Evolutionary conservation across 2,113 vertebrate genomes (phyloP).

Genomic region (Mesocricetus auratus): DNA sequence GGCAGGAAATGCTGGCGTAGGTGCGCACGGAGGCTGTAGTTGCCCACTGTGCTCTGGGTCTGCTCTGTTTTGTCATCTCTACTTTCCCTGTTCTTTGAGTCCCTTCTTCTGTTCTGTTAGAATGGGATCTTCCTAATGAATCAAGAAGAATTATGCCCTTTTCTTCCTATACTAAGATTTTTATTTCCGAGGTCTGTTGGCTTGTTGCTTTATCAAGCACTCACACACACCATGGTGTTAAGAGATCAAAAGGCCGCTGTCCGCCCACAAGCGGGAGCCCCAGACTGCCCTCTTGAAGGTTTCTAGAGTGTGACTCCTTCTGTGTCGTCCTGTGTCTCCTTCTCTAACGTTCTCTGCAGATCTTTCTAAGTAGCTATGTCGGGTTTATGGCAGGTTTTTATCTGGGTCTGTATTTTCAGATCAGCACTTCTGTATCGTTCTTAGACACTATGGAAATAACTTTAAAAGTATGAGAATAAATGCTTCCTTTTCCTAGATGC

Average conservation of each 20-base stretch:
- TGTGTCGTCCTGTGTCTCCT: constrained; percentile 29
- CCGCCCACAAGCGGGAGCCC: constrained; percentile 36
- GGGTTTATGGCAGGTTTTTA: constrained; percentile 40
- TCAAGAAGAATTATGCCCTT: constrained; percentile 1
- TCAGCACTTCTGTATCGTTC: constrained; percentile 20
- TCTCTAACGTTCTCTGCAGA: constrained; percentile 9
- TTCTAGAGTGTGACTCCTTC: constrained; percentile 68
- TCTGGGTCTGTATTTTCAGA: constrained; percentile 33
- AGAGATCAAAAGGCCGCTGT: constrained; percentile 29
- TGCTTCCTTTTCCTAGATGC: constrained; percentile 50
- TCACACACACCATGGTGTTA: not conserved
- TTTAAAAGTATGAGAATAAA: constrained; percentile 49
- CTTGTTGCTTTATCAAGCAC: constrained; percentile 31
- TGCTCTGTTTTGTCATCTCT: not conserved
- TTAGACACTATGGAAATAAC: constrained; percentile 38
- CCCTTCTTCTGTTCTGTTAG: not conserved
- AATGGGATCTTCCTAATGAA: not conserved
- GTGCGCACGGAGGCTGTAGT: constrained; percentile 8
- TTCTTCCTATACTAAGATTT: constrained; percentile 27
- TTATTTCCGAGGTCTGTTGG: constrained; percentile 41
- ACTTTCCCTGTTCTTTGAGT: constrained; percentile 12
- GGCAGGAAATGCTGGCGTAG: not conserved
- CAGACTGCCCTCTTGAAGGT: constrained; percentile 45
- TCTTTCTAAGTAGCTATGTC: constrained; percentile 39
- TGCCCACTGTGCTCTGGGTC: constrained; percentile 13